phyloP scores from a whole-genome alignment of 2,888 invertebrate genomes.

The Sinhomidia bicolor region DNA sequence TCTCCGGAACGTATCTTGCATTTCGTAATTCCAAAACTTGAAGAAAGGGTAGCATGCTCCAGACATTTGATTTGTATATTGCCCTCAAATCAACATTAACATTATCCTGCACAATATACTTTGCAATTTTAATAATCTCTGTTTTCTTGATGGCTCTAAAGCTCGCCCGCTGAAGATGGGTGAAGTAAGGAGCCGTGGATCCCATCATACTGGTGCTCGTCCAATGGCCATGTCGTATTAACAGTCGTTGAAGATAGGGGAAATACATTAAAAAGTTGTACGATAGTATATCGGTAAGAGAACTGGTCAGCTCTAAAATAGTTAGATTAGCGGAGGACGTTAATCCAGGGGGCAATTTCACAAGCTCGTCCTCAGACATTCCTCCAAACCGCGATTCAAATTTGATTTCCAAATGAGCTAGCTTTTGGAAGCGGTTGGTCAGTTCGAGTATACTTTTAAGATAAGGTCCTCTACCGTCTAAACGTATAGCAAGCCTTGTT shows the following conservation, averaged over 20 bases:
- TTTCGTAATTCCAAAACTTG: background rate
- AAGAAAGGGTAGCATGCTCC: background rate
- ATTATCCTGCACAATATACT: background rate
- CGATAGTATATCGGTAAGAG: background rate
- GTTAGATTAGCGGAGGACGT: background rate
- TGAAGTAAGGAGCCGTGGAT: background rate
- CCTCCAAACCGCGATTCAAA: background rate
- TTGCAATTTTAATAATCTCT: background rate
- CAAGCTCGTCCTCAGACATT: background rate
- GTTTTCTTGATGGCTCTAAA: background rate
- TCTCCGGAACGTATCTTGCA: background rate
- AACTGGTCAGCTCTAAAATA: background rate
- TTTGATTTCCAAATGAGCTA: background rate
- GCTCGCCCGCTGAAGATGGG: background rate
- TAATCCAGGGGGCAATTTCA: background rate
- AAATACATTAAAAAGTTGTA: conserved; percentile 15
- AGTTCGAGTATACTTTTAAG: background rate
- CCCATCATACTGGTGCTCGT: background rate
- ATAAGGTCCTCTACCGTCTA: conserved; percentile 8
- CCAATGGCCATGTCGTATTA: conserved; percentile 5
- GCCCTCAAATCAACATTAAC: background rate
- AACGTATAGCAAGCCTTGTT: background rate
- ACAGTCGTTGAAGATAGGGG: background rate
- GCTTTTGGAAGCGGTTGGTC: background rate
- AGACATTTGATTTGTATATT: conserved; percentile 8